Evolutionary conservation across 1,140 invertebrate species (phyloP).

Genomic region (Scaptomyza montana): DNA sequence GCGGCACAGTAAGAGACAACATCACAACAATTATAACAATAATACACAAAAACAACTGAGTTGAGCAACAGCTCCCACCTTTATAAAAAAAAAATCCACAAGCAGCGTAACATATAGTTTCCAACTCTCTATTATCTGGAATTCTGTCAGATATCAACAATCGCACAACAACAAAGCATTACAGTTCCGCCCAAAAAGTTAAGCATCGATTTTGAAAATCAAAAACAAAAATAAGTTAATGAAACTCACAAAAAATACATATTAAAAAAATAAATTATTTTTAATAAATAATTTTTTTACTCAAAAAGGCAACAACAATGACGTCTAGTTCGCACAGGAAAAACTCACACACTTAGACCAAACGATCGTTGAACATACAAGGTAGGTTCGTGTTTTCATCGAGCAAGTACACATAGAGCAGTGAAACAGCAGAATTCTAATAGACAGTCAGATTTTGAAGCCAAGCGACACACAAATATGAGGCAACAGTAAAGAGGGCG

Average conservation of each 20-base stretch:
- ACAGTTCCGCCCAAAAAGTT: slow-evolving; percentile 81
- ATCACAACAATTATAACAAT: slow-evolving; percentile 22
- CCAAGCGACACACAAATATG: no score
- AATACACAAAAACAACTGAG: slow-evolving; percentile 61
- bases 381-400: no score
- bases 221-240: slow-evolving; percentile 40
- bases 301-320: slow-evolving; percentile 24
- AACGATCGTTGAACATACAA: no score
- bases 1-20: slow-evolving; percentile 54
- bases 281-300: slow-evolving; percentile 48
- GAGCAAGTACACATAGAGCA: no score
- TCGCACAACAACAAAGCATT: slow-evolving; percentile 51
- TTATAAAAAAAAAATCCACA: slow-evolving; percentile 24
- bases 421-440: no score
- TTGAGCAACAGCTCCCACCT: slow-evolving; percentile 80
- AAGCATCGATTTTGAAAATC: slow-evolving; percentile 81
- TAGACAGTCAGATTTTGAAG: no score
- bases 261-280: slow-evolving; percentile 39
- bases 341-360: slow-evolving; percentile 12
- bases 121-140: slow-evolving; percentile 31
- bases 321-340: slow-evolving; percentile 20
- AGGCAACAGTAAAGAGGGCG: no score
- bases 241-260: slow-evolving; percentile 18
- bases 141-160: slow-evolving; percentile 38
- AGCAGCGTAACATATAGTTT: slow-evolving; percentile 16